phyloP scores from a whole-genome alignment of 2,113 vertebrate genomes.

The Gasterosteus aculeatus region DNA sequence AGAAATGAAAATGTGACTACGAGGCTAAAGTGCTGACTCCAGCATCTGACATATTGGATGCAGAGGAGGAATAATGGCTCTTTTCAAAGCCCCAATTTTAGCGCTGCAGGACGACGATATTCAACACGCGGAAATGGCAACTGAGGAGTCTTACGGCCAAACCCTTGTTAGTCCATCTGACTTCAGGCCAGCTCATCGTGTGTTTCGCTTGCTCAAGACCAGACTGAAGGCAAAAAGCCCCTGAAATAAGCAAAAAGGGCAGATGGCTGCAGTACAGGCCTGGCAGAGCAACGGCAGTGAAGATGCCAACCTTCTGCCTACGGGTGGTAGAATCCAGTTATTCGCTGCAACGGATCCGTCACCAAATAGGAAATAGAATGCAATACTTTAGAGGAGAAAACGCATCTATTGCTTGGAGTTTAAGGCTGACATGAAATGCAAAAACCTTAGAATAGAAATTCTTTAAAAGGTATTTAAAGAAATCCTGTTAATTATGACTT shows the following conservation, averaged over 20 bases:
- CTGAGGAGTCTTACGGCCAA: neutral
- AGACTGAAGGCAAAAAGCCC: slow-evolving; percentile 11
- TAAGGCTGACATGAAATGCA: neutral
- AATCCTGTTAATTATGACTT: neutral
- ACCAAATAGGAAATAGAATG: neutral
- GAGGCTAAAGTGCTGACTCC: neutral
- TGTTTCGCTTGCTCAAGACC: slow-evolving; percentile 32
- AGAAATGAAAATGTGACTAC: neutral
- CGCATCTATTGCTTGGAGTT: neutral
- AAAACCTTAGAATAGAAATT: neutral
- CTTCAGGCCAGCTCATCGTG: slow-evolving; percentile 15
- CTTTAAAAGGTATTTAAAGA: neutral
- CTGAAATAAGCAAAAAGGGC: slow-evolving; percentile 35
- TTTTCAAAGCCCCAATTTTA: neutral
- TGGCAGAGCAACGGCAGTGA: slow-evolving; percentile 31
- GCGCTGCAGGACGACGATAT: neutral
- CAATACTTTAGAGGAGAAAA: neutral
- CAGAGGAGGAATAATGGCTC: neutral
- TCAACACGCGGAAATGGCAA: neutral
- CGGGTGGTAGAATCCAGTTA: neutral
- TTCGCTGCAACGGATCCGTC: neutral
- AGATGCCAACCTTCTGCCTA: slow-evolving; percentile 10
- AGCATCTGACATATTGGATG: neutral
- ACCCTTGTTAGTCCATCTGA: slow-evolving; percentile 16
- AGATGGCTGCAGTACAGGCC: slow-evolving; percentile 41